phyloP scores from a whole-genome alignment of 2,797 vertebrate species.

The Telmatherina bonti region DNA sequence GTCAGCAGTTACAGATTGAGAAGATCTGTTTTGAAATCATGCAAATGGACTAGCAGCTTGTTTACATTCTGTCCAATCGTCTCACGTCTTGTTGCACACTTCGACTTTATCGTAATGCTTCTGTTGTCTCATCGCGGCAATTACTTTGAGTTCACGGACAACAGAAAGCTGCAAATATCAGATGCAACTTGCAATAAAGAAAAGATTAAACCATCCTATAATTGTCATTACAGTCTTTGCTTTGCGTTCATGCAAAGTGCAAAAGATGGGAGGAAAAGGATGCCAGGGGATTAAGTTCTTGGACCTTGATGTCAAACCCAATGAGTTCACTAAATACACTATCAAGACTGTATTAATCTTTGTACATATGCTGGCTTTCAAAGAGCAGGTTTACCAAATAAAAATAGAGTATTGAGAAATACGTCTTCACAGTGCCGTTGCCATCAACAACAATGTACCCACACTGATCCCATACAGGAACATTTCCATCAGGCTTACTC shows the following conservation, averaged over 20 bases:
- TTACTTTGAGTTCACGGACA: not conserved
- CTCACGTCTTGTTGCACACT: not conserved
- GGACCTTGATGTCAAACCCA: not conserved
- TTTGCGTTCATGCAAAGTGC: slow-evolving; percentile 1
- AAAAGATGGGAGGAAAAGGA: not conserved
- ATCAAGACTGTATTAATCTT: not conserved
- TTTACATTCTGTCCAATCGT: not conserved
- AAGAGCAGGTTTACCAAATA: slow-evolving; percentile 1
- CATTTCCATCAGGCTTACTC: slow-evolving; percentile 37
- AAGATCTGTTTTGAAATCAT: slow-evolving; percentile 5
- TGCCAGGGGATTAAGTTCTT: not conserved
- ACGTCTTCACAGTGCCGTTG: slow-evolving; percentile 21
- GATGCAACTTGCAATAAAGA: not conserved
- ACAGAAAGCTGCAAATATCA: not conserved
- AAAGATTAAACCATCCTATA: not conserved
- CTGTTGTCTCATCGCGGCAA: not conserved
- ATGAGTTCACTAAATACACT: not conserved
- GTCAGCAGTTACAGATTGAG: not conserved
- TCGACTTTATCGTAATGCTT: not conserved
- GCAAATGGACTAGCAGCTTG: not conserved
- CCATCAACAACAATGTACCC: slow-evolving; percentile 31
- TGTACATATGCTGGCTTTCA: not conserved
- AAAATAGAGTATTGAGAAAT: slow-evolving; percentile 2
- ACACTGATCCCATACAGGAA: slow-evolving; percentile 45
- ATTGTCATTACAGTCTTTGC: not conserved